Evolutionary conservation across 1,140 invertebrate genomes (phyloP).

Genomic region (Galleria mellonella): DNA sequence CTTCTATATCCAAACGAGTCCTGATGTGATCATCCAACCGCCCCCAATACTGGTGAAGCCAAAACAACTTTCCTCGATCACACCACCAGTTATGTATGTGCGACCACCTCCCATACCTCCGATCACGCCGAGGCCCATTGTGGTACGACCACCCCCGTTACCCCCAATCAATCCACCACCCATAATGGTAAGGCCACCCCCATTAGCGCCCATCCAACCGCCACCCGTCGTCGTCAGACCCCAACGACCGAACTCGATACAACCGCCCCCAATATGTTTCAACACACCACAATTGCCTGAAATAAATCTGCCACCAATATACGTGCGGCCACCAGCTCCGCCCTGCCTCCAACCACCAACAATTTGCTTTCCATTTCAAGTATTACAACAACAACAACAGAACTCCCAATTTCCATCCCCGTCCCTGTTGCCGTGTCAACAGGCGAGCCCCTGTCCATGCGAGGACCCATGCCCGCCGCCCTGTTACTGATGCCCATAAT

Average conservation of each 20-base stretch:
- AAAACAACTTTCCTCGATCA: slow-evolving; percentile 24
- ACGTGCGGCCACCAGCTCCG: slow-evolving; percentile 22
- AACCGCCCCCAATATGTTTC: slow-evolving; percentile 33
- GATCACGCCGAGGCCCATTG: slow-evolving; percentile 31
- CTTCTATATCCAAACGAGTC: slow-evolving; percentile 28
- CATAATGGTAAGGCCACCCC: slow-evolving; percentile 28
- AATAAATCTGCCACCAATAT: slow-evolving; percentile 29
- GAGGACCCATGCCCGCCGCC: background rate
- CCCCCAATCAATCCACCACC: slow-evolving; percentile 32
- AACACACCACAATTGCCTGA: slow-evolving; percentile 20
- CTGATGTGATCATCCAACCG: slow-evolving; percentile 41
- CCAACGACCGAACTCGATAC: slow-evolving; percentile 24
- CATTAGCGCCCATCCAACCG: slow-evolving; percentile 23
- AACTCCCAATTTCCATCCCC: too few relatives aligned
- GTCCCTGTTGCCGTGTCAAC: background rate
- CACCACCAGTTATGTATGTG: slow-evolving; percentile 28
- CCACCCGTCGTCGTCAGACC: slow-evolving; percentile 30
- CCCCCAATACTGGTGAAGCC: slow-evolving; percentile 41
- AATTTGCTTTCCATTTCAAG: slow-evolving; percentile 5
- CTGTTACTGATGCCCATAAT: too few relatives aligned
- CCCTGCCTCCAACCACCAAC: slow-evolving; percentile 27
- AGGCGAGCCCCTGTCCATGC: slow-evolving; percentile 6
- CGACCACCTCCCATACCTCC: slow-evolving; percentile 25
- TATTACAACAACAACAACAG: slow-evolving; percentile 8
- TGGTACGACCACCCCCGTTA: slow-evolving; percentile 24